Percentiles rank a stretch among this genome's conserved stretches.
Evolutionary conservation across 2,797 vertebrate species (phyloP).

Genomic region (Ficedula albicollis): DNA sequence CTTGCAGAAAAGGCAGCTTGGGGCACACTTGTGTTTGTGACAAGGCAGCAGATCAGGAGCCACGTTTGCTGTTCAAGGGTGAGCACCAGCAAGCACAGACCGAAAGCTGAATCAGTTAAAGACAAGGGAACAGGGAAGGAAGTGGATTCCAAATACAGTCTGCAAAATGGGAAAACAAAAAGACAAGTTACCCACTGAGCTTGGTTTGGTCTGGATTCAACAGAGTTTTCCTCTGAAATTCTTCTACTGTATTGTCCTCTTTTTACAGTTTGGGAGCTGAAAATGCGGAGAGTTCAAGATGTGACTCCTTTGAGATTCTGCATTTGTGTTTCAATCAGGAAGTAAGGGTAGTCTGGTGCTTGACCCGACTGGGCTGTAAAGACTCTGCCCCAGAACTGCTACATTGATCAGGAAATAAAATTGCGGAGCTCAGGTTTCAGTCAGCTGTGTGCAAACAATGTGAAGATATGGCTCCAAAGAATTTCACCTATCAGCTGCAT

Average conservation of each 20-base stretch:
- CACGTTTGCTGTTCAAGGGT: not conserved
- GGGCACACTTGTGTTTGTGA: not conserved
- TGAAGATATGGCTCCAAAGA: not conserved
- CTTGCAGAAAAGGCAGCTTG: not conserved
- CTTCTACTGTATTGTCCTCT: not conserved
- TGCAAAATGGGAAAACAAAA: not conserved
- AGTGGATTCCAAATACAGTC: not conserved
- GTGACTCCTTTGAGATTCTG: not conserved
- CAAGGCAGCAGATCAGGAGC: not conserved
- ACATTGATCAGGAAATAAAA: not conserved
- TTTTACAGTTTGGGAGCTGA: not conserved
- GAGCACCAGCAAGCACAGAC: not conserved
- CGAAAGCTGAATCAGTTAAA: not conserved
- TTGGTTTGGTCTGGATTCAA: not conserved
- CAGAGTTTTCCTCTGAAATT: not conserved
- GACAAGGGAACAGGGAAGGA: not conserved
- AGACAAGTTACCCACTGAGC: not conserved
- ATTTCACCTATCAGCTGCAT: not conserved
- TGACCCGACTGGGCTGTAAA: not conserved
- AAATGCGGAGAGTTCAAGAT: not conserved
- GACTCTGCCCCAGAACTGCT: not conserved
- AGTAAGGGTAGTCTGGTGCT: not conserved
- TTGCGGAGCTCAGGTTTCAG: not conserved
- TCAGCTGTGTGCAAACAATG: not conserved
- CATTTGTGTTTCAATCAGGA: not conserved